These are phyloP conservation scores for Tetranychus truncatus DNA, from an alignment of 2,888 invertebrate genomes.

Conservation along the genomic window DNA sequence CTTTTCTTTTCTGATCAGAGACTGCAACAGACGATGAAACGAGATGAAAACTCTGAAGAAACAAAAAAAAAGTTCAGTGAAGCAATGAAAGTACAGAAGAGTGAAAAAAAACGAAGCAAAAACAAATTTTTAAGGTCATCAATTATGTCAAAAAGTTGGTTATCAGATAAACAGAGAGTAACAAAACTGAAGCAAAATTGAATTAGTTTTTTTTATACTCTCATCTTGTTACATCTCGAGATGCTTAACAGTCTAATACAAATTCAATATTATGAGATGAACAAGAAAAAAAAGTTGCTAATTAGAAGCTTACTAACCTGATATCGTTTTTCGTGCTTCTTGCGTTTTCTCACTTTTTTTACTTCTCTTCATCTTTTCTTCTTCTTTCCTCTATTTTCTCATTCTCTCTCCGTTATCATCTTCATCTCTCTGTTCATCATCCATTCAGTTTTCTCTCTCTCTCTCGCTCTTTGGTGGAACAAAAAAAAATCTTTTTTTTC, in stretches of 20 bases:
- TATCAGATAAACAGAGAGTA: neutral
- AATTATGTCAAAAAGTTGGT: neutral
- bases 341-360: neutral
- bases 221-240: neutral
- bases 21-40: no score
- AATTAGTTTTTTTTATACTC: no score
- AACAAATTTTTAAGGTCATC: neutral
- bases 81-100: neutral
- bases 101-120: neutral
- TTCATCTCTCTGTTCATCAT: neutral
- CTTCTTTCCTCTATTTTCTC: slow-evolving; percentile 3
- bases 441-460: neutral
- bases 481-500: neutral
- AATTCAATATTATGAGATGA: neutral
- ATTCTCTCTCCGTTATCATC: neutral
- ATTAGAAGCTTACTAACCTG: neutral
- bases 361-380: neutral
- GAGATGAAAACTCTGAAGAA: neutral
- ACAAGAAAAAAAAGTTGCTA: neutral
- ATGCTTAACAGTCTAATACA: neutral
- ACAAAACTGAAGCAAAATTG: no score
- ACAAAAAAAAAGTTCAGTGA: neutral
- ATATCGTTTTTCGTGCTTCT: neutral
- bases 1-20: no score
- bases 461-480: no score